These are phyloP conservation scores for Plectus sambesii DNA, from an alignment of 1,140 invertebrate species.

Conservation along the genomic window DNA sequence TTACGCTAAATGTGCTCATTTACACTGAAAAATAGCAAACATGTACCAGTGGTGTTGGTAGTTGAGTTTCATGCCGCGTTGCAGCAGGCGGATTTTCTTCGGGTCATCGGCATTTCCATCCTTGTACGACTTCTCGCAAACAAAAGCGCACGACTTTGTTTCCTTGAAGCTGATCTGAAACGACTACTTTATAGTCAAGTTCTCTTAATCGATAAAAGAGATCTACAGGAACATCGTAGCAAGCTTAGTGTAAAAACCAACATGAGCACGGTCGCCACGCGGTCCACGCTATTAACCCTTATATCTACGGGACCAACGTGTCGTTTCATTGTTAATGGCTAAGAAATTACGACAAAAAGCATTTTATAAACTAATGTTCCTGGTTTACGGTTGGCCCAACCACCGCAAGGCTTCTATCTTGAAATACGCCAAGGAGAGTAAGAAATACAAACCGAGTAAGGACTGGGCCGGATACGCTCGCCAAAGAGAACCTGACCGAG, in stretches of 20 bases:
- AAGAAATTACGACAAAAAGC: too few species aligned
- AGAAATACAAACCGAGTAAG: constrained; percentile 58
- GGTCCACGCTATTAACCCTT: too few species aligned
- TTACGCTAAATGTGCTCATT: constrained; percentile 1
- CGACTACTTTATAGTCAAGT: neutral
- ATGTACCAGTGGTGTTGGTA: constrained; percentile 92
- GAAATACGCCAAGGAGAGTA: constrained; percentile 1
- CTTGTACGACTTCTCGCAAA: constrained; percentile 65
- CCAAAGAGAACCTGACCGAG: constrained; percentile 96
- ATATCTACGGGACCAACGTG: too few species aligned
- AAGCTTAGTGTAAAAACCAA: constrained; percentile 10
- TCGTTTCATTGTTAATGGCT: too few species aligned
- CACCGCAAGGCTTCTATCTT: constrained; percentile 10
- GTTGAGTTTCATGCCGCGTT: constrained; percentile 84
- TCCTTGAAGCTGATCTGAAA: constrained; percentile 55
- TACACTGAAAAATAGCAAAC: constrained; percentile 1
- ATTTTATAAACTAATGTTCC: too few species aligned
- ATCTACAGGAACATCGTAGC: neutral
- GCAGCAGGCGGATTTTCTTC: constrained; percentile 65
- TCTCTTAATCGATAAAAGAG: constrained; percentile 3
- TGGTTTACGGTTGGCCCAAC: too few species aligned
- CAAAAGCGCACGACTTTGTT: constrained; percentile 58
- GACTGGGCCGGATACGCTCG: constrained; percentile 81
- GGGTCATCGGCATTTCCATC: constrained; percentile 56
- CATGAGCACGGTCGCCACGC: too few species aligned